These are phyloP conservation scores for Bettongia penicillata DNA, from an alignment of 2,113 vertebrate genomes.

Conservation along the genomic window DNA sequence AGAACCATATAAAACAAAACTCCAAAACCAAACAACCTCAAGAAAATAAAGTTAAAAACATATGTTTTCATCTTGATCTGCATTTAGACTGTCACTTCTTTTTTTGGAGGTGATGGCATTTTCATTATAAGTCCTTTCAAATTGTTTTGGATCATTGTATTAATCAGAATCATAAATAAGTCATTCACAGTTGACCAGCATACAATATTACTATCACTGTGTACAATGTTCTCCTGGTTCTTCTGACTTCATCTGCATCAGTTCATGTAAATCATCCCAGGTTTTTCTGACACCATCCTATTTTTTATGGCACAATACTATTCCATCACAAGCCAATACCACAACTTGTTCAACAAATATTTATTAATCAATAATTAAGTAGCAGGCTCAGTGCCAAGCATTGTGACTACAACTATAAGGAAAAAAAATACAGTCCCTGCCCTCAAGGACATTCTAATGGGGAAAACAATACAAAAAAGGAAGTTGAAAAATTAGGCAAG, in stretches of 20 bases:
- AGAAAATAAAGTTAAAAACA: too few species aligned
- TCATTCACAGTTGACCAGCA: not conserved
- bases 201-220: not conserved
- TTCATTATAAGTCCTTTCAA: not conserved
- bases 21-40: not conserved
- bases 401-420: not conserved
- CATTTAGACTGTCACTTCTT: not conserved
- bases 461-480: too few species aligned
- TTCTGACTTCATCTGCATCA: too few species aligned
- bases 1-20: too few species aligned
- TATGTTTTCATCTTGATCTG: not conserved
- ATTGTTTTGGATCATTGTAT: not conserved
- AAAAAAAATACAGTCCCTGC: not conserved
- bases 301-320: too few species aligned
- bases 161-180: not conserved
- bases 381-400: not conserved
- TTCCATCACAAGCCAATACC: too few species aligned
- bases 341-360: too few species aligned
- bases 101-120: not conserved
- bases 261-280: too few species aligned
- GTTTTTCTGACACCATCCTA: too few species aligned
- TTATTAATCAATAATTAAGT: not conserved
- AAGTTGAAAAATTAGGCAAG: too few species aligned
- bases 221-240: not conserved
- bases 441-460: not conserved